A percentile compares a stretch with the other conserved stretches of the same genome.
phyloP scores from a whole-genome alignment of 2,113 vertebrate species.

The Lagopus muta region DNA sequence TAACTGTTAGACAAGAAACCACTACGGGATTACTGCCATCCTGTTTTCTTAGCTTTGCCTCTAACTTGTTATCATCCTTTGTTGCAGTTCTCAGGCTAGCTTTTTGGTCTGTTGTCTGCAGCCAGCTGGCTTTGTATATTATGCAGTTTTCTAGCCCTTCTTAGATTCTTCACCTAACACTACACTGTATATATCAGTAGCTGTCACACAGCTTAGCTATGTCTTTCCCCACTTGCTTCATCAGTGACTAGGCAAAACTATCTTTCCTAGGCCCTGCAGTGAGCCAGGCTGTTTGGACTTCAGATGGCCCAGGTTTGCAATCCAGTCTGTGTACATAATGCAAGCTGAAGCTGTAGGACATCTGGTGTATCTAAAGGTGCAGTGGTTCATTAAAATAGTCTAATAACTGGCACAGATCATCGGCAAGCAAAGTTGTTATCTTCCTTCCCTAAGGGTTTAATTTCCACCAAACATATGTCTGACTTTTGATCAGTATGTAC shows the following conservation, averaged over 20 bases:
- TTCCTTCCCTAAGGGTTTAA: background rate
- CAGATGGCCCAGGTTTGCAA: background rate
- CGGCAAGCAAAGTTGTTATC: background rate
- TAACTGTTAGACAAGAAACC: background rate
- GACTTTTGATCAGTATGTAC: background rate
- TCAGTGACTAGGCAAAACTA: background rate
- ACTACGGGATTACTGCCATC: no score
- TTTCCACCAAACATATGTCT: background rate
- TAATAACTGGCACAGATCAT: background rate
- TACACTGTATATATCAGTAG: background rate
- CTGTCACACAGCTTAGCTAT: background rate
- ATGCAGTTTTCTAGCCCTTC: background rate
- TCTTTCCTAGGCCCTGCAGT: conserved; percentile 6
- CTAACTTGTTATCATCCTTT: background rate
- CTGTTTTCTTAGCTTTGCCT: background rate
- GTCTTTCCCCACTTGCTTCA: background rate
- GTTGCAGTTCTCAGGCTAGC: background rate
- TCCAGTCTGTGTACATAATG: background rate
- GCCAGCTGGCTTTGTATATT: background rate
- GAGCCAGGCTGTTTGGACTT: conserved; percentile 2
- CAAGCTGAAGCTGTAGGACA: background rate
- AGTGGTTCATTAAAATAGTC: conserved; percentile 12
- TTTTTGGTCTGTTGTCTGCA: background rate
- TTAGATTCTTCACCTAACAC: background rate
- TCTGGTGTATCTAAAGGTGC: background rate